phyloP scores from a whole-genome alignment of 2,113 vertebrate genomes.

The Lonchura striata region DNA sequence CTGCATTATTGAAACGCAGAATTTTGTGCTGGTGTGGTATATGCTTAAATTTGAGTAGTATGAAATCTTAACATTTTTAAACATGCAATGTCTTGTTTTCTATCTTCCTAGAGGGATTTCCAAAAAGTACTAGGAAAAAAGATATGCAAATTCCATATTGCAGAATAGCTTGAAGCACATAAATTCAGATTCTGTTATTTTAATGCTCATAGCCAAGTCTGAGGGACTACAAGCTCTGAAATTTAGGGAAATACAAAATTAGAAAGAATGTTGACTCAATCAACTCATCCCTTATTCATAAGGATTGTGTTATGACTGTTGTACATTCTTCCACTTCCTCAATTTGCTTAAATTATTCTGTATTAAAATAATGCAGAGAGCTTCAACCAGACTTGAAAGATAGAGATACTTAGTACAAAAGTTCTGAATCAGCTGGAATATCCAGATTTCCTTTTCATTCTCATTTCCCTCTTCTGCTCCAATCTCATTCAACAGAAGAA shows the following conservation, averaged over 20 bases:
- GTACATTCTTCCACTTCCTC: background rate
- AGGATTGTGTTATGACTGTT: background rate
- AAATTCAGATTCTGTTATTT: background rate
- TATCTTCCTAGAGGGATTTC: background rate
- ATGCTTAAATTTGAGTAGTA: background rate
- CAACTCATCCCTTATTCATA: background rate
- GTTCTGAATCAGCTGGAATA: background rate
- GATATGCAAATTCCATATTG: background rate
- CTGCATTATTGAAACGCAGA: background rate
- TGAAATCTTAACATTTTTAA: background rate
- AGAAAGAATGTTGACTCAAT: background rate
- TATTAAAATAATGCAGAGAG: background rate
- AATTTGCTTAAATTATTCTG: background rate
- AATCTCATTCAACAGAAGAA: background rate
- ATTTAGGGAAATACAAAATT: background rate
- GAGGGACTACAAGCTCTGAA: background rate
- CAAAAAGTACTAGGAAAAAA: background rate
- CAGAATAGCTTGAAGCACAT: background rate
- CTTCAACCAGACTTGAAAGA: constrained; percentile 13
- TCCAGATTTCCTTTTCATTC: background rate
- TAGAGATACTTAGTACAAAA: background rate
- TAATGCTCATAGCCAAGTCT: background rate
- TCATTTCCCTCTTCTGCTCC: background rate
- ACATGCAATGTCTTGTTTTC: background rate
- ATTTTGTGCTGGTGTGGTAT: background rate